Base-by-base conservation (phyloP, 2,888 invertebrate species). In the Orthosia gothica region DNA sequence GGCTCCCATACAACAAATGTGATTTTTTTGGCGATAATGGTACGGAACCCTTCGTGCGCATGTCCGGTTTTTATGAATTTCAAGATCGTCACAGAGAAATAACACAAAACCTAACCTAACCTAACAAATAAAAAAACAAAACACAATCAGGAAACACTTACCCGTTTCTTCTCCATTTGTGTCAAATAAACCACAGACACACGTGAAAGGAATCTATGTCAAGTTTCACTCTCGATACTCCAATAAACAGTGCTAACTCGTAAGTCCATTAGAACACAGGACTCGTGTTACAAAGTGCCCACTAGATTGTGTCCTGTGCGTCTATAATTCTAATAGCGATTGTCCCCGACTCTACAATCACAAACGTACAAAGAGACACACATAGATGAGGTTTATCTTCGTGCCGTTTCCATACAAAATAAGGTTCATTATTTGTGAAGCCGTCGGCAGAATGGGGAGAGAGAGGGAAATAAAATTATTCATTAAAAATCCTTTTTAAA, bases 221-320 rank as follows among this genome's bases (percentile, higher is more conserved):
- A 69, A 78, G 74, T 83, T 85, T 80, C 83, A 87, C 88, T 80
- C 58, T 86, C 74, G 66, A 74, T 80, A 65, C 45, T 23, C 59
- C 23, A 62, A 64, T 52, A 45, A 63, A 74, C 26, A 68, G 32
- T n/a, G 16, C 11, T 23, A 16, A 45, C 58, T 65, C 20, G 45
- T 62, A 66, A 69, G 54, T 32, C 62, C 49, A 67, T 70, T 71
- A 58, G 63, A 67, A 68, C 54, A 47, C 81, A 71, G 40, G 13
- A 50, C 54, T 64, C 11, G 74, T 59, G 76, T 70, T 49, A 55
- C 55, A 74, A 77, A 80, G 71, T 79, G 63, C 63, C 71, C 62
- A 70, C 62, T 68, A 67, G 57, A 82, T 70, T 78, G 62, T 40
- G 40, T 49, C 18, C n/a, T 23, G n/a, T 58, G 75, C 61, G 50